Base-by-base conservation (phyloP, 2,888 invertebrate species). In the Norana najaformis region DNA sequence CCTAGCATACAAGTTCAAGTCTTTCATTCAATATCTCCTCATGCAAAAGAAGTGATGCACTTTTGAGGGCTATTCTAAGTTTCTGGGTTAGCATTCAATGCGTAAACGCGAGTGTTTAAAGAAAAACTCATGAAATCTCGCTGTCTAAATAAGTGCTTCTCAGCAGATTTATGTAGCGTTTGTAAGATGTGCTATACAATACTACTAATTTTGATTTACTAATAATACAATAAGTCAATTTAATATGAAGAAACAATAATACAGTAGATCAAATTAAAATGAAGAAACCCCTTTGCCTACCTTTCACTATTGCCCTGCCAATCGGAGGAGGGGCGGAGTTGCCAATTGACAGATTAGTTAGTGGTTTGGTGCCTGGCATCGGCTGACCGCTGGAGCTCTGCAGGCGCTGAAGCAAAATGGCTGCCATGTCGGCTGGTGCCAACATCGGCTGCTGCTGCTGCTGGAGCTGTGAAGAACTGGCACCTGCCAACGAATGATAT, bases 351-450 rank as follows among this genome's bases (percentile, higher is more conserved):
- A 69, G 30, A 30, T 69, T 69, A n/a, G 69, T n/a, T n/a, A n/a
- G n/a, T n/a, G 69, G 69, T n/a, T 69, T 30, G 69, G 69, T 13
- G 13, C 69, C 69, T 69, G n/a, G 30, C 69, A 69, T 69, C 69
- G 69, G 69, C n/a, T 30, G 69, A 69, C 69, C 69, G n/a, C n/a
- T 69, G n/a, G 69, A 69, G 69, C 16, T 69, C 69, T 69, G 69
- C 69, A 69, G 69, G 69, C n/a, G 69, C 69, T 69, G 69, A 69
- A 69, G 69, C n/a, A 69, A n/a, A 69, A 69, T 30, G n/a, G 69
- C 69, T 69, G 69, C 69, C 69, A 69, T n/a, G 69, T 69, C 69
- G 30, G 69, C 69, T n/a, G 69, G 69, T n/a, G 69, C 69, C 69
- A 69, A n/a, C 69, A 69, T 69, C 13, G 69, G 13, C 6, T 69